These are phyloP conservation scores for Zenarchopterus dispar DNA, from an alignment of 2,797 vertebrate genomes.

Conservation along the genomic window DNA sequence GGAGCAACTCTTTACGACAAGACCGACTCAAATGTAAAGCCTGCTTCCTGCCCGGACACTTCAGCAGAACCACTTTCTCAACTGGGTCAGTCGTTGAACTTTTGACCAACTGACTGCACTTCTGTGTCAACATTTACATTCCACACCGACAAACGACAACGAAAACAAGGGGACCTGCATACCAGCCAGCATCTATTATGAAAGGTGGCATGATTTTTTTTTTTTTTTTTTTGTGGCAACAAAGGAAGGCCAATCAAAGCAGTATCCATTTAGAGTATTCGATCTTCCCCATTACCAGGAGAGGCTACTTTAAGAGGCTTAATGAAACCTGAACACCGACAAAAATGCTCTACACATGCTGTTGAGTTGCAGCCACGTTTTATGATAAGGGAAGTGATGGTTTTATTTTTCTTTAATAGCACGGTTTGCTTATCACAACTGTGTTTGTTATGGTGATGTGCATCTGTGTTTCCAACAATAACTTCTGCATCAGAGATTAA, in stretches of 20 bases:
- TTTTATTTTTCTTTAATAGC: conserved; percentile 9
- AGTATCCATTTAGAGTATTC: conserved; percentile 8
- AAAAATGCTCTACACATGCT: not conserved
- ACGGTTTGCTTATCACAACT: conserved; percentile 13
- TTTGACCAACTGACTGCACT: conserved; percentile 57
- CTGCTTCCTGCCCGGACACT: not conserved
- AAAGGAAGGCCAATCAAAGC: conserved; percentile 32
- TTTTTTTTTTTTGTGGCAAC: conserved; percentile 5
- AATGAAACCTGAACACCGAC: not conserved
- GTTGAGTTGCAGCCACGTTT: not conserved
- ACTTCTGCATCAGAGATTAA: not conserved
- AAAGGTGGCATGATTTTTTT: conserved; percentile 53
- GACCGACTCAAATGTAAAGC: not conserved
- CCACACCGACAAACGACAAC: conserved; percentile 66
- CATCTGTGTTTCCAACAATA: not conserved
- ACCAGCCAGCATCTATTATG: conserved; percentile 72
- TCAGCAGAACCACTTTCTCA: conserved; percentile 16
- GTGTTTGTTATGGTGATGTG: not conserved
- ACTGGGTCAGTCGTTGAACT: conserved; percentile 60
- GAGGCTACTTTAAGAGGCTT: not conserved
- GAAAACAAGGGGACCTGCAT: conserved; percentile 65
- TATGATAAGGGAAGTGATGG: conserved; percentile 12
- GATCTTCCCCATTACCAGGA: no score
- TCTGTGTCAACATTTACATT: conserved; percentile 76
- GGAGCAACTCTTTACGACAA: not conserved